Evolutionary conservation across 2,888 invertebrate species (phyloP).

Genomic region (Diploptera punctata): DNA sequence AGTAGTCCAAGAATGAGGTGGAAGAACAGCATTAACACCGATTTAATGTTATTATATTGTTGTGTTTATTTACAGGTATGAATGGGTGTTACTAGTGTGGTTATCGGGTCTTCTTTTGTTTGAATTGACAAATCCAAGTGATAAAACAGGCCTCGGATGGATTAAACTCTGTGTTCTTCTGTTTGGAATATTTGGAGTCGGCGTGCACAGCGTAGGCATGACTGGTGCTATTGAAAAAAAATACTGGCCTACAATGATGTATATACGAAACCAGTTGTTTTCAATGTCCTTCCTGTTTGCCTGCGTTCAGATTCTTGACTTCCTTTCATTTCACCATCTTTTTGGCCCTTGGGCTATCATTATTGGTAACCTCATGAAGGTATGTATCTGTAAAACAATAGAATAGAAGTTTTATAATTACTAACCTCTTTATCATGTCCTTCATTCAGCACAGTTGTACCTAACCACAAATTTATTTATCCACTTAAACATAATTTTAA

Average conservation of each 20-base stretch:
- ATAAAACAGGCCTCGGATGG: conserved; percentile 96
- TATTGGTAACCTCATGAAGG: conserved; percentile 90
- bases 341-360: conserved; percentile 99
- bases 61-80: conserved; percentile 64
- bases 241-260: conserved; percentile 88
- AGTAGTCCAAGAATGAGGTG: too few relatives aligned
- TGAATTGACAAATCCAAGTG: conserved; percentile 97
- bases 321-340: conserved; percentile 97
- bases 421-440: too few relatives aligned
- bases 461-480: too few relatives aligned
- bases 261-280: conserved; percentile 96
- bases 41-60: too few relatives aligned
- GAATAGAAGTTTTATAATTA: too few relatives aligned
- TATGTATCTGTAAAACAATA: too few relatives aligned
- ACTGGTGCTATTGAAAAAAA: conserved; percentile 66
- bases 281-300: conserved; percentile 94
- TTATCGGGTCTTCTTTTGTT: conserved; percentile 93
- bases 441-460: too few relatives aligned
- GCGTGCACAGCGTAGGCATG: conserved; percentile 84
- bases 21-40: too few relatives aligned
- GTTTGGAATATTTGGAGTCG: conserved; percentile 89
- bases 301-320: conserved; percentile 97
- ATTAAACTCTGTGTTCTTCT: conserved; percentile 87
- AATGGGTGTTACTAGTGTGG: conserved; percentile 95
- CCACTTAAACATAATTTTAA: too few relatives aligned